Conservation (phyloP, 2,888 invertebrate genomes). For the Meandrusa payeni region DNA sequence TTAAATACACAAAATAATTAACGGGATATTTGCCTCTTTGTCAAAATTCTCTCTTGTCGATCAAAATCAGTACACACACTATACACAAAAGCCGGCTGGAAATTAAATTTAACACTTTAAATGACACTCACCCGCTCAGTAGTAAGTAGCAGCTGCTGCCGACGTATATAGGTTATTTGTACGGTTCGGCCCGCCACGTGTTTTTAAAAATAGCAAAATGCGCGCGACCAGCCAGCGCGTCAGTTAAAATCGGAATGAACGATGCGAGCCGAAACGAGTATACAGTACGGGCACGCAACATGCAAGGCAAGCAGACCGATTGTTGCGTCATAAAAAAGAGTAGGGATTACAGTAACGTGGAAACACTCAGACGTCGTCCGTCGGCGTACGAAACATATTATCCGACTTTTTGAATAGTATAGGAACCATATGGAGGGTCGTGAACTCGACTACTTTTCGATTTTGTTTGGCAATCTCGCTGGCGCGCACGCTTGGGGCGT, state of each 20-base stretch:
- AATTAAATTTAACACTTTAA: too few species aligned
- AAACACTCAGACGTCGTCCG: slow-evolving; percentile 4
- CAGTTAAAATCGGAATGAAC: slow-evolving; percentile 64
- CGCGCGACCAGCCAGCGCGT: slow-evolving; percentile 49
- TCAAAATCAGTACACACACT: too few species aligned
- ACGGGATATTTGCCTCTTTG: too few species aligned
- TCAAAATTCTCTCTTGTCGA: too few species aligned
- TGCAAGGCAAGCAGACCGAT: slow-evolving; percentile 41
- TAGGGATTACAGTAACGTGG: slow-evolving; percentile 23
- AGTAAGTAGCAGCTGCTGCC: slow-evolving; percentile 26
- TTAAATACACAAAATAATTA: too few species aligned
- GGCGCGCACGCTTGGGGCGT: background rate
- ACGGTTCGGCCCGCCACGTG: slow-evolving; percentile 64
- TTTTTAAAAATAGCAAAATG: slow-evolving; percentile 48
- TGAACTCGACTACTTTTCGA: background rate
- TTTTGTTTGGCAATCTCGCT: background rate
- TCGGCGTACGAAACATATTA: slow-evolving; percentile 16
- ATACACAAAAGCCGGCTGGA: too few species aligned
- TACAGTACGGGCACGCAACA: slow-evolving; percentile 24
- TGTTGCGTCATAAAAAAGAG: slow-evolving; percentile 49
- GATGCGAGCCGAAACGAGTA: slow-evolving; percentile 27
- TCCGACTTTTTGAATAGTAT: slow-evolving; percentile 9
- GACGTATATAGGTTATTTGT: slow-evolving; percentile 41
- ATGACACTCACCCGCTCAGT: slow-evolving; percentile 33
- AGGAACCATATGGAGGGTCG: background rate